Base-by-base conservation (phyloP, 2,113 vertebrate species). In the Cebidichthys violaceus region DNA sequence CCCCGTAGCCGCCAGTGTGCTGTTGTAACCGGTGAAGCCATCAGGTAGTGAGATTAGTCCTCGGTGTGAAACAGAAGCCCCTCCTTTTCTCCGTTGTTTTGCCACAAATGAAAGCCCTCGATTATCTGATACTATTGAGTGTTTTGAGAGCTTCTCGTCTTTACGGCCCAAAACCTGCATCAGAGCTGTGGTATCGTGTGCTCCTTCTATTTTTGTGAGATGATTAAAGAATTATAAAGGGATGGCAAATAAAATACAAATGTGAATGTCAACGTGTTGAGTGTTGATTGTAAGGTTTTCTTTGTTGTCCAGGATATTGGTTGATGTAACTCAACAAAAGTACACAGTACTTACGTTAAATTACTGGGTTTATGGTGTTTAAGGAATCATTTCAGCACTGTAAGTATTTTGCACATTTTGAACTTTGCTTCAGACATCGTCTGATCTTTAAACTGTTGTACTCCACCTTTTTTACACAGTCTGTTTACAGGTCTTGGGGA, bases 211-310 rank as follows among this genome's bases (percentile, higher is more conserved):
- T 93, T 96, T 95, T 95, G 93, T 95, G 92, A 93, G 86, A 94
- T 91, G 79, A 92, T 83, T 89, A 92, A 93, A 94, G 80, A 92
- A 92, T 82, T 91, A 91, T 89, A 90, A 93, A 90, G 87, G 89
- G 89, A 91, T 92, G 92, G 90, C 90, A 90, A 96, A 96, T 96
- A 96, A 96, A 96, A 90, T 94, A 90, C 93, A 91, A 92, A 94
- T 95, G 95, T 96, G 90, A 94, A 94, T 88, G 90, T 92, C 77
- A 73, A 79, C 2, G 71, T 89, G 84, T 90, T 15, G 89, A 85
- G 89, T 91, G 9, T 70, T 91, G 52, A 86, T 90, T 92, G 37
- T 57, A 13, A 55, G 24, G 11, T 57, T n/a, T 43, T 20, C 6
- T 69, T 37, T 68, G 22, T 37, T 29, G 24, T 70, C 22, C 41